These are phyloP conservation scores for Hestina assimilis DNA, from an alignment of 1,140 invertebrate species.

Conservation along the genomic window DNA sequence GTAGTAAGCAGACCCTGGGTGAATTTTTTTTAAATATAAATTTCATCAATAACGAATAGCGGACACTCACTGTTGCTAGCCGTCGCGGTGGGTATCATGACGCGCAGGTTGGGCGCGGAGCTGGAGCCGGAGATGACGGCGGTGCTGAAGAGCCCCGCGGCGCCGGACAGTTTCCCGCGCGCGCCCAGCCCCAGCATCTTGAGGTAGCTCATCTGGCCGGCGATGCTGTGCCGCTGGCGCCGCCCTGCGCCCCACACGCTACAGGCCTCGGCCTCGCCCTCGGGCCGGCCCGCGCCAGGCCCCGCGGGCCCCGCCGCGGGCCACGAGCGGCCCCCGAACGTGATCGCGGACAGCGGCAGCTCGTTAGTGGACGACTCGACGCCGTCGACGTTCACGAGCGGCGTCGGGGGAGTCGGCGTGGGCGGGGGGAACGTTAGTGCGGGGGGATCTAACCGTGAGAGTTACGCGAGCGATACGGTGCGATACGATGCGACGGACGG, in stretches of 20 bases:
- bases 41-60: background rate
- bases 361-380: slow-evolving; percentile 80
- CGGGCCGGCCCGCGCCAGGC: slow-evolving; percentile 12
- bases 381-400: slow-evolving; percentile 56
- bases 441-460: background rate
- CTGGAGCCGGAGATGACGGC: slow-evolving; percentile 96
- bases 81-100: slow-evolving; percentile 87
- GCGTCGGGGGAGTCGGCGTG: slow-evolving; percentile 39
- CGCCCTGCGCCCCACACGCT: slow-evolving; percentile 81
- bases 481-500: slow-evolving; percentile 9
- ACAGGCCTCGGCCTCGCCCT: slow-evolving; percentile 46
- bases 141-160: slow-evolving; percentile 92
- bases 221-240: slow-evolving; percentile 95
- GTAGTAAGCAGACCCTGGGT: too few species aligned
- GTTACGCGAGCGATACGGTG: slow-evolving; percentile 17
- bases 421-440: slow-evolving; percentile 22
- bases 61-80: slow-evolving; percentile 82
- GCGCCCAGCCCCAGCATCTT: slow-evolving; percentile 88
- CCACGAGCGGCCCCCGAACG: slow-evolving; percentile 46
- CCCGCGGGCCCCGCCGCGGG: slow-evolving; percentile 7
- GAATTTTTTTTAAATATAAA: too few species aligned
- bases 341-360: slow-evolving; percentile 79
- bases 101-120: slow-evolving; percentile 92
- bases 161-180: slow-evolving; percentile 84
- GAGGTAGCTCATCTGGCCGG: slow-evolving; percentile 94